Base-by-base conservation (phyloP, 2,888 invertebrate species). In the Thymelicus sylvestris region DNA sequence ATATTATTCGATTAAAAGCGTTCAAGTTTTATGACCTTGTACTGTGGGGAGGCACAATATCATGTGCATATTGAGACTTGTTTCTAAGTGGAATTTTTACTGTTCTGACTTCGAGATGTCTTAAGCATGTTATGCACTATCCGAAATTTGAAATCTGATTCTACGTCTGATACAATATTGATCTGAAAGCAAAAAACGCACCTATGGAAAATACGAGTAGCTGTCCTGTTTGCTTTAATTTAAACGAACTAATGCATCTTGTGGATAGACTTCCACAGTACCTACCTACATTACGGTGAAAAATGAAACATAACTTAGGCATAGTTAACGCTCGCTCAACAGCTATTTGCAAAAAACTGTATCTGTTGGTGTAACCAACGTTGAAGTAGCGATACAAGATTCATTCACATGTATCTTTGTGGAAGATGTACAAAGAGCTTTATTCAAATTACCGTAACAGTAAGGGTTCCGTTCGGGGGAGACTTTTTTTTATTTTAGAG, bases 361-460 rank as follows among this genome's bases (percentile, higher is more conserved):
- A 19, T 19, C 19, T 19, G 19, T 19, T 7, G 2, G 15, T 5
- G 1, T 19, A 52, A 52, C 50, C 15, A 19, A 7, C 7, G 8
- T 19, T 7, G 19, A 5, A 15, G 15, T 52, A 19, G 19, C 15
- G 12, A 47, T 52, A 52, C 2, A 15, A 52, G 50, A 52, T 52
- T 15, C 50, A n/a, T 52, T 19, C 19, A 19, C 15, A 52, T 39
- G 44, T 44, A 15, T n/a, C 61, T 61, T 19, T 10, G 24, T 15
- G 68, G 55, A 55, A 31, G 15, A 68, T 68, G 62, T 68, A 55
- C 55, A 68, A 39, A 13, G 57, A 19, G 38, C 68, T 69, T 69
- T 89, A 90, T 86, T 89, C 89, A 90, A 91, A 90, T 90, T 89
- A 88, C 88, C 88, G 89, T 85, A 87, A 89, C 90, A 84, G 84